Evolutionary conservation across 2,797 vertebrate genomes (phyloP).

Genomic region (Cirrhinus mrigala): DNA sequence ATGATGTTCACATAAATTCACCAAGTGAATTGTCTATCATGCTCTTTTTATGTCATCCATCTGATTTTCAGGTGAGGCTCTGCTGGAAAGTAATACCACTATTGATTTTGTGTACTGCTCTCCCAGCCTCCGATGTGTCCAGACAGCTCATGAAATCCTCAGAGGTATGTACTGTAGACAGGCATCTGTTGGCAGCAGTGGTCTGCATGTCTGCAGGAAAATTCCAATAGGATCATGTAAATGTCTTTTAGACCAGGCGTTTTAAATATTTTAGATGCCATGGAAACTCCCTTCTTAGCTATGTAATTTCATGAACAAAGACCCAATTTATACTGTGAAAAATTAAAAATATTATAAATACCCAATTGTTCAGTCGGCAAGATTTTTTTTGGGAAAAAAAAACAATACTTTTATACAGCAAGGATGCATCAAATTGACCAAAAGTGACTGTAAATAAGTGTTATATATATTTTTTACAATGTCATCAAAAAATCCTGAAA

Average conservation of each 20-base stretch:
- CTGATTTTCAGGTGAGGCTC: conserved; percentile 86
- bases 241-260: not conserved
- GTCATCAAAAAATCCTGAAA: too few species aligned
- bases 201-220: not conserved
- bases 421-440: not conserved
- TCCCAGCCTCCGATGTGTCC: conserved; percentile 95
- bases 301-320: not conserved
- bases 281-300: not conserved
- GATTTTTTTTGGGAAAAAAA: not conserved
- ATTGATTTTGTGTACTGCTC: conserved; percentile 95
- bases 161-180: conserved; percentile 79
- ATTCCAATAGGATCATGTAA: not conserved
- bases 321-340: not conserved
- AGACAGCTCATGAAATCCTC: conserved; percentile 94
- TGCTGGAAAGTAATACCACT: conserved; percentile 88
- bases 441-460: not conserved
- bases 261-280: not conserved
- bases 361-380: not conserved
- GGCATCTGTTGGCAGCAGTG: not conserved
- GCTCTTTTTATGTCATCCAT: conserved; percentile 18
- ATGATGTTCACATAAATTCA: not conserved
- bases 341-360: not conserved
- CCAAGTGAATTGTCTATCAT: not conserved
- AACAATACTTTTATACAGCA: not conserved
- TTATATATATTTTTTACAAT: not conserved